Conservation (phyloP, 1,140 invertebrate species). For the Bombus haemorrhoidalis region DNA sequence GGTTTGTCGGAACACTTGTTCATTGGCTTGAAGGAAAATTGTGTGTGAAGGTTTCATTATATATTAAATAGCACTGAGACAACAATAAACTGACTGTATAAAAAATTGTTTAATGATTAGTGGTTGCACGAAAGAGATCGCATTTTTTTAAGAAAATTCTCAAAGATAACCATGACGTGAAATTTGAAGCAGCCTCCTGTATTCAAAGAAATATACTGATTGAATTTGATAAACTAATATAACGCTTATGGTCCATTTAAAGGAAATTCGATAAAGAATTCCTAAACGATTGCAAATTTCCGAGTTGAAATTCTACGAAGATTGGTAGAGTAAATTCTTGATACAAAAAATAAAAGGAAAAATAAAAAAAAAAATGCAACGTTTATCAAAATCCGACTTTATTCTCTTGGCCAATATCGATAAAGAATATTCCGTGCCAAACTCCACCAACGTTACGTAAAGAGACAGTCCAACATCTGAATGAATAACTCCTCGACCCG, state of each 20-base stretch:
- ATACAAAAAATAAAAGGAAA: background rate
- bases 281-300: too few relatives aligned
- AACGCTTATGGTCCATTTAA: too few relatives aligned
- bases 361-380: too few relatives aligned
- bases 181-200: background rate
- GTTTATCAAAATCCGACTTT: background rate
- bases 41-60: too few relatives aligned
- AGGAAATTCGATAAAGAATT: too few relatives aligned
- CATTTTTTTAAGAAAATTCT: background rate
- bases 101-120: too few relatives aligned
- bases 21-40: too few relatives aligned
- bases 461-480: background rate
- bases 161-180: background rate
- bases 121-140: too few relatives aligned
- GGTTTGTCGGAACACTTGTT: too few relatives aligned
- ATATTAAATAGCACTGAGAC: too few relatives aligned
- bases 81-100: too few relatives aligned
- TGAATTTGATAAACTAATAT: too few relatives aligned
- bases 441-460: background rate
- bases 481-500: background rate
- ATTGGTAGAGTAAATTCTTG: background rate
- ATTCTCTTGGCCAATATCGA: background rate
- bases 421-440: background rate
- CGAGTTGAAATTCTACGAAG: background rate
- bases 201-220: background rate